Evolutionary conservation across 2,797 vertebrate species (phyloP).

Genomic region (Gastrophryne carolinensis): DNA sequence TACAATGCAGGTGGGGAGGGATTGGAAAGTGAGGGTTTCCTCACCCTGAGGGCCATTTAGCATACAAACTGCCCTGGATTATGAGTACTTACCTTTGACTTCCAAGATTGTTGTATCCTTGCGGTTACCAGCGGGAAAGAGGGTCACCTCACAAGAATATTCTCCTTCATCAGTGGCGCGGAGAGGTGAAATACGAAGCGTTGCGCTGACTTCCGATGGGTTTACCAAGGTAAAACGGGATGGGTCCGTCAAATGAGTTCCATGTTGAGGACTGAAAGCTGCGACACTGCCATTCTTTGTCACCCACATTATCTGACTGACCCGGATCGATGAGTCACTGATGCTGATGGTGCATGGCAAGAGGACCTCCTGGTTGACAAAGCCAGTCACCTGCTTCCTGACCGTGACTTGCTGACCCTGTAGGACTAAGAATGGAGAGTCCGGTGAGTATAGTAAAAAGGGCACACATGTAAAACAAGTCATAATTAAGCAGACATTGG

Average conservation of each 20-base stretch:
- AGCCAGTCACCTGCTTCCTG: slow-evolving; percentile 72
- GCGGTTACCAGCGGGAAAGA: slow-evolving; percentile 81
- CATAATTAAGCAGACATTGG: background rate
- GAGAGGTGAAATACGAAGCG: slow-evolving; percentile 71
- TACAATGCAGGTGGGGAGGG: too few relatives aligned
- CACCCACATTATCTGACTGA: slow-evolving; percentile 85
- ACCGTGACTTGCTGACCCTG: slow-evolving; percentile 75
- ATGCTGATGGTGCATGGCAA: slow-evolving; percentile 74
- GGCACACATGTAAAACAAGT: background rate
- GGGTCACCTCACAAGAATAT: slow-evolving; percentile 84
- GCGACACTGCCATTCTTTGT: slow-evolving; percentile 72
- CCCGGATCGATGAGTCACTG: slow-evolving; percentile 56
- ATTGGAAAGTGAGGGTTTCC: too few relatives aligned
- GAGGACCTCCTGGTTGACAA: slow-evolving; percentile 71
- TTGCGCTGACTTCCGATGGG: slow-evolving; percentile 64
- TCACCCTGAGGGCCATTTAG: too few relatives aligned
- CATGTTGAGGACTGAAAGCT: slow-evolving; percentile 71
- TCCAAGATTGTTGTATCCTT: slow-evolving; percentile 74
- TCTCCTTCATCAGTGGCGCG: slow-evolving; percentile 76
- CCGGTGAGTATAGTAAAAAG: background rate
- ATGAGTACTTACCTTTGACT: slow-evolving; percentile 74
- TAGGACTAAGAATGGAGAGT: slow-evolving; percentile 55
- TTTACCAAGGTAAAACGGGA: slow-evolving; percentile 67
- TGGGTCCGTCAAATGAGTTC: slow-evolving; percentile 67
- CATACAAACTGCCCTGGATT: too few relatives aligned